Percentiles rank a stretch among this genome's conserved stretches.
These are phyloP conservation scores for Adelges cooleyi DNA, from an alignment of 1,140 invertebrate species.

Conservation along the genomic window DNA sequence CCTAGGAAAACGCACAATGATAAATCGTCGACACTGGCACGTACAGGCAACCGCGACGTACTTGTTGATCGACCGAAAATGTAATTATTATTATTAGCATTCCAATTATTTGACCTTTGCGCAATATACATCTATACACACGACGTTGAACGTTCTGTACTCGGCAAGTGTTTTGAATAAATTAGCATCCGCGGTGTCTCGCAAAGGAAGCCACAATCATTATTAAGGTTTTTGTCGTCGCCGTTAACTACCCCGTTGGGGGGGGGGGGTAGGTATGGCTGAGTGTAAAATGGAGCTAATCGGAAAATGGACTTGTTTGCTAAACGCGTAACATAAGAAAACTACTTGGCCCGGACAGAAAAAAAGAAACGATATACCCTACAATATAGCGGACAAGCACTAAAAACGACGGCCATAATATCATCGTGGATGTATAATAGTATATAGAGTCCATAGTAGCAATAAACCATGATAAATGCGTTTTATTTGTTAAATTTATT, in stretches of 20 bases:
- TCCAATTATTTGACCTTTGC: no score
- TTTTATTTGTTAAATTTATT: conserved; percentile 15
- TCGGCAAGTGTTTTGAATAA: conserved; percentile 13
- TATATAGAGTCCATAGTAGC: neutral
- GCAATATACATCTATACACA: no score
- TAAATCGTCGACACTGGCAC: no score
- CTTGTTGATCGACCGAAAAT: conserved; percentile 8
- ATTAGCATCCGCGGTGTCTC: conserved; percentile 10
- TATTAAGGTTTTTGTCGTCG: conserved; percentile 4
- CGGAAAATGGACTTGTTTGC: no score
- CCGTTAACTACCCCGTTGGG: neutral
- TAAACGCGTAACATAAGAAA: neutral
- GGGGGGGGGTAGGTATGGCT: no score
- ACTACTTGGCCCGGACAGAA: neutral
- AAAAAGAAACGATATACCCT: no score
- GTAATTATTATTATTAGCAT: no score
- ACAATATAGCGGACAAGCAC: neutral
- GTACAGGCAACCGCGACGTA: no score
- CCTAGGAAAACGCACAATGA: no score
- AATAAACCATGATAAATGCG: conserved; percentile 17
- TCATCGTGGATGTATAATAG: neutral
- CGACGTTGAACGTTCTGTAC: no score
- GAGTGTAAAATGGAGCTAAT: no score
- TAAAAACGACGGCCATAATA: neutral
- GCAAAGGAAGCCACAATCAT: conserved; percentile 2